These are phyloP conservation scores for Hylyphantes graminicola DNA, from an alignment of 1,140 invertebrate genomes.

Conservation along the genomic window DNA sequence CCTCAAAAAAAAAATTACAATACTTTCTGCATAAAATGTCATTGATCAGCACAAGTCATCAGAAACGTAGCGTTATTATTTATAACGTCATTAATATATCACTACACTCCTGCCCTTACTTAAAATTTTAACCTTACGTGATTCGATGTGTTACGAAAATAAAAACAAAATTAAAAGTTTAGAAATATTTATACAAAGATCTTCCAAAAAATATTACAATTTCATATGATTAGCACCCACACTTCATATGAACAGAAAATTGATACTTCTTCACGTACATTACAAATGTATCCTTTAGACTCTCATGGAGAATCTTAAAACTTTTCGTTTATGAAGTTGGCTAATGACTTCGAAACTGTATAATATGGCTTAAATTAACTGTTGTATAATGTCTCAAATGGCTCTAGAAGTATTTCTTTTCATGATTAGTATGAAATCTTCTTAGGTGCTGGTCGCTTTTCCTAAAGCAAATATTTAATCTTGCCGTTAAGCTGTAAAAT, in stretches of 20 bases:
- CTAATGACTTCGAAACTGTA: slow-evolving; percentile 24
- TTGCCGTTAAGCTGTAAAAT: slow-evolving; percentile 5
- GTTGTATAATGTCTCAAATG: slow-evolving; percentile 17
- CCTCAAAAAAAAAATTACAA: no score
- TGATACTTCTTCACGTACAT: no score
- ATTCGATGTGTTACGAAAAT: not conserved
- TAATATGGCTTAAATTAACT: slow-evolving; percentile 21
- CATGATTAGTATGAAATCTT: not conserved
- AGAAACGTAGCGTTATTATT: no score
- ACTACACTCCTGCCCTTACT: not conserved
- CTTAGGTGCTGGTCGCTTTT: not conserved
- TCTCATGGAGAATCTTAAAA: slow-evolving; percentile 44
- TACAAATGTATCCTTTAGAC: not conserved
- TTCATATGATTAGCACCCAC: slow-evolving; percentile 18
- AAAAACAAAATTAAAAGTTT: slow-evolving; percentile 7
- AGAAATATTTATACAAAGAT: slow-evolving; percentile 28
- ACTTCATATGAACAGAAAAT: not conserved
- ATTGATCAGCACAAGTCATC: no score
- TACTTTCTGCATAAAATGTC: no score
- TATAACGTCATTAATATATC: no score
- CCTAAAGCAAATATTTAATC: slow-evolving; percentile 1
- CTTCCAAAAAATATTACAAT: slow-evolving; percentile 31
- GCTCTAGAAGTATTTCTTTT: slow-evolving; percentile 7
- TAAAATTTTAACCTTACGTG: not conserved
- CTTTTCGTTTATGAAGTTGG: slow-evolving; percentile 33